phyloP scores from a whole-genome alignment of 2,113 vertebrate genomes.

The Nibea coibor region DNA sequence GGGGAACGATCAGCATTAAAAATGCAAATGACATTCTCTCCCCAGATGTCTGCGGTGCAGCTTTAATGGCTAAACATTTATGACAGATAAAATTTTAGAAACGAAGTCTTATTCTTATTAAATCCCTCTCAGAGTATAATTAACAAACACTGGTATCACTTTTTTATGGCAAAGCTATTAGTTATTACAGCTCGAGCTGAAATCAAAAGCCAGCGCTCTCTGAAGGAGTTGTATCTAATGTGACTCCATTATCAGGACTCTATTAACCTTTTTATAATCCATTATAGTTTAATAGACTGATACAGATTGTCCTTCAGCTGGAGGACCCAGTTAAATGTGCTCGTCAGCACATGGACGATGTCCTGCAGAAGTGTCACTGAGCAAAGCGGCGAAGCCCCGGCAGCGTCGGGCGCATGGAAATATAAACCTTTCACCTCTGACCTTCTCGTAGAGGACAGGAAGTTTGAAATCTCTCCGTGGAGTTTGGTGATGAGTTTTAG shows the following conservation, averaged over 20 bases:
- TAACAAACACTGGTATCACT: neutral
- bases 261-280: slow-evolving; percentile 35
- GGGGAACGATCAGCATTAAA: too few species aligned
- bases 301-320: slow-evolving; percentile 48
- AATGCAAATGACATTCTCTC: neutral
- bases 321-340: slow-evolving; percentile 25
- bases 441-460: neutral
- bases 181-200: neutral
- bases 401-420: neutral
- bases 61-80: neutral
- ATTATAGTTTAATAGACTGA: slow-evolving; percentile 37
- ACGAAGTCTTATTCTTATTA: neutral
- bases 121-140: neutral
- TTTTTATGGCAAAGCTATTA: neutral
- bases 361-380: slow-evolving; percentile 37
- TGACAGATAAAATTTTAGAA: neutral
- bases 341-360: slow-evolving; percentile 24
- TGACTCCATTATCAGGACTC: slow-evolving; percentile 44
- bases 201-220: neutral
- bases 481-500: neutral
- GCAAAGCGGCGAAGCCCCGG: neutral
- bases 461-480: neutral
- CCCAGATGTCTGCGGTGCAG: neutral
- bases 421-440: slow-evolving; percentile 21
- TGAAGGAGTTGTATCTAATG: slow-evolving; percentile 28